phyloP scores from a whole-genome alignment of 2,888 invertebrate genomes.

The Gari tellinella region DNA sequence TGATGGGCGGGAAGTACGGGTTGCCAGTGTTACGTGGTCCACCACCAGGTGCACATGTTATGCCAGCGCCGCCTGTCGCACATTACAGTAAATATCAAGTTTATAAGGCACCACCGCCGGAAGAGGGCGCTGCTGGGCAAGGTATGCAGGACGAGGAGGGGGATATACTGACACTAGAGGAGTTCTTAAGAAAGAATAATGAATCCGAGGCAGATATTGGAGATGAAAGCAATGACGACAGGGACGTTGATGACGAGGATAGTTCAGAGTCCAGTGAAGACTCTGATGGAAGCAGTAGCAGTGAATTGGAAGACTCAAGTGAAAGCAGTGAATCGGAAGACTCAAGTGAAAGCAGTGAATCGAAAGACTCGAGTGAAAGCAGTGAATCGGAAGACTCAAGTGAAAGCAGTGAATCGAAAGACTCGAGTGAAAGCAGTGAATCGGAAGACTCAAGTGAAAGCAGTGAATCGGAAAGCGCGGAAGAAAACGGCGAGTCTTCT shows the following conservation, averaged over 20 bases:
- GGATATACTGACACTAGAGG: conserved; percentile 16
- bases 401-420: neutral
- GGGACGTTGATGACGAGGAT: neutral
- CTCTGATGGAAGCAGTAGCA: neutral
- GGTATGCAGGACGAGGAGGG: conserved; percentile 7
- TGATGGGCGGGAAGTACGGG: conserved; percentile 14
- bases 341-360: neutral
- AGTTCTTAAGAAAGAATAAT: conserved; percentile 2
- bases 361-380: neutral
- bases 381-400: neutral
- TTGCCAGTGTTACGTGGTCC: conserved; percentile 32
- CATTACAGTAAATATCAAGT: neutral
- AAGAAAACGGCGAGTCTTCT: neutral
- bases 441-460: neutral
- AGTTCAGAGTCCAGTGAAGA: too few species aligned
- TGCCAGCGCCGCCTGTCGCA: conserved; percentile 12
- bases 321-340: conserved; percentile 3
- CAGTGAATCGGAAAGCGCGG: conserved; percentile 3
- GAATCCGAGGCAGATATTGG: too few species aligned
- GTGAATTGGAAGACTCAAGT: neutral
- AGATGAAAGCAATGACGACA: neutral
- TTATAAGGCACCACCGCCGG: neutral
- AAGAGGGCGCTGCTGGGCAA: neutral
- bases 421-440: conserved; percentile 1
- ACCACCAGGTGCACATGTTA: conserved; percentile 47